phyloP scores from a whole-genome alignment of 2,888 invertebrate genomes.

The Diaprepes abbreviatus region DNA sequence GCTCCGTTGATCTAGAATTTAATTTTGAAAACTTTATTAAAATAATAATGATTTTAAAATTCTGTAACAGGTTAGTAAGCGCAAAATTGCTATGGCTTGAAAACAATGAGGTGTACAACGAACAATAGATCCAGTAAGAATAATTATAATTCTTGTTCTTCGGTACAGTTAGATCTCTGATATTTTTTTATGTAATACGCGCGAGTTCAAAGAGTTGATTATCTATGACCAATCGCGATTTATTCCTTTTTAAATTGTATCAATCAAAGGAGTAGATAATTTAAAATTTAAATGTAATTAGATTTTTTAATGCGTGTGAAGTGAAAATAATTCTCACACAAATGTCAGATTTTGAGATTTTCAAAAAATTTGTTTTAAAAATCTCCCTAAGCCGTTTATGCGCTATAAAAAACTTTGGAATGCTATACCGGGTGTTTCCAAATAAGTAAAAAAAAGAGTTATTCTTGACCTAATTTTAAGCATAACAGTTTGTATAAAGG shows the following conservation, averaged over 20 bases:
- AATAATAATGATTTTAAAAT: conserved; percentile 11
- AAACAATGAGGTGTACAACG: conserved; percentile 32
- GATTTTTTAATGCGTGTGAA: too few species aligned
- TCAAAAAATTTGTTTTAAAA: too few species aligned
- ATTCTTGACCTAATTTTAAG: too few species aligned
- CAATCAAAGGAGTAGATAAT: neutral
- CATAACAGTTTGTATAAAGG: too few species aligned
- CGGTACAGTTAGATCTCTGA: conserved; percentile 36
- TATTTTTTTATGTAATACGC: conserved; percentile 15
- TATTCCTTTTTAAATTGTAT: neutral
- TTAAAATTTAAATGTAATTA: neutral
- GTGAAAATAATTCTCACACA: too few species aligned
- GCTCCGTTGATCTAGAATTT: neutral
- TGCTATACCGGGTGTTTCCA: too few species aligned
- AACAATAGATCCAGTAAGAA: conserved; percentile 30
- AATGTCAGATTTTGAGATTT: too few species aligned
- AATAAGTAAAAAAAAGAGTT: too few species aligned
- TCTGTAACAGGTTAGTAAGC: conserved; percentile 15
- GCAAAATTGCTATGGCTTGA: conserved; percentile 25
- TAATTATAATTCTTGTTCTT: conserved; percentile 26
- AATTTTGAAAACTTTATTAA: conserved; percentile 6
- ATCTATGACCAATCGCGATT: conserved; percentile 24
- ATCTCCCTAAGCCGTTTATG: too few species aligned
- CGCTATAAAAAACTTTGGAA: too few species aligned
- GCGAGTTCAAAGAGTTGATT: conserved; percentile 27